phyloP scores from a whole-genome alignment of 2,113 vertebrate species.

The Phylloscopus trochilus region DNA sequence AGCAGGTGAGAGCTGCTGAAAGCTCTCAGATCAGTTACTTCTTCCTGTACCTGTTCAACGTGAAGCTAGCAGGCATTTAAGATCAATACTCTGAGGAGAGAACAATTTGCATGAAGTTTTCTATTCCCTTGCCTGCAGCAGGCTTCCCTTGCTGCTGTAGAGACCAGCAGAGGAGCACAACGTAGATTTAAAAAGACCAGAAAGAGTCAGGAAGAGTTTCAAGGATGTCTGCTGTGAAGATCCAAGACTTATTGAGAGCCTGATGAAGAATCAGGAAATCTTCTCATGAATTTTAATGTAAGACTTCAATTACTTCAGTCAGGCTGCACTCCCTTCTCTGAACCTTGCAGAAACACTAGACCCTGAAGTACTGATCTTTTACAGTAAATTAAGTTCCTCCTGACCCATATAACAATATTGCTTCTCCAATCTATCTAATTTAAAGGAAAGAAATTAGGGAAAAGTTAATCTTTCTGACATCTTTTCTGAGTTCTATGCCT shows the following conservation, averaged over 20 bases:
- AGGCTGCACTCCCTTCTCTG: neutral
- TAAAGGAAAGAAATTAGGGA: conserved; percentile 17
- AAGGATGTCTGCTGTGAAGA: conserved; percentile 14
- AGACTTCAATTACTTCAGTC: conserved; percentile 5
- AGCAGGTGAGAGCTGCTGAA: neutral
- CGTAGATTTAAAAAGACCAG: neutral
- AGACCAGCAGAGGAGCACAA: neutral
- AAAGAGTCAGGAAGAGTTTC: neutral
- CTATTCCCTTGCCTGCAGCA: neutral
- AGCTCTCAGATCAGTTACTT: neutral
- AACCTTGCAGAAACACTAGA: neutral
- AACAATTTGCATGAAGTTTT: neutral
- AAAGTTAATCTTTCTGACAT: conserved; percentile 43
- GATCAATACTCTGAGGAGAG: neutral
- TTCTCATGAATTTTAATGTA: conserved; percentile 42
- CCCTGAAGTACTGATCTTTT: conserved; percentile 12
- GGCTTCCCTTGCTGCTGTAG: neutral
- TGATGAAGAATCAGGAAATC: neutral
- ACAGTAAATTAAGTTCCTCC: conserved; percentile 41
- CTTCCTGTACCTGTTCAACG: neutral
- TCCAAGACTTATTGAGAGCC: neutral
- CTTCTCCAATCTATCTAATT: conserved; percentile 14
- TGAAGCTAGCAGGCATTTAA: neutral
- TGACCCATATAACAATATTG: conserved; percentile 14
- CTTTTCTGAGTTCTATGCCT: neutral